Evolutionary conservation across 2,888 invertebrate genomes (phyloP).

Genomic region (Coelogynopora nodosa): DNA sequence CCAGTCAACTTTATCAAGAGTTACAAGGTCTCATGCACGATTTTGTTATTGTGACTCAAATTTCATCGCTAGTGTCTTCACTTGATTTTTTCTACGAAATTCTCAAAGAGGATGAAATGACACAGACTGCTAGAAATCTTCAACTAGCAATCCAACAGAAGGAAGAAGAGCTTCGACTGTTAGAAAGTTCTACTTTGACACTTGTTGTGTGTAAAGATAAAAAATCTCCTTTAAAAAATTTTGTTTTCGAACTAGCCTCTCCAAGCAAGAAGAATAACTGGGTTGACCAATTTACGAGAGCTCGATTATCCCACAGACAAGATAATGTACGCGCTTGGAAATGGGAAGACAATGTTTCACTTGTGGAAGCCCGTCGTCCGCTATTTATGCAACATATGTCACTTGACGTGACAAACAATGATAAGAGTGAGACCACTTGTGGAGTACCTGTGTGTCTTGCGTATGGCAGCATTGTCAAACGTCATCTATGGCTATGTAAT

Average conservation of each 20-base stretch:
- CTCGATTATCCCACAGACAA: not conserved
- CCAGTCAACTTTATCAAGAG: not conserved
- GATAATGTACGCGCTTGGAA: not conserved
- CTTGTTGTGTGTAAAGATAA: not conserved
- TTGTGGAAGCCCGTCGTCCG: not conserved
- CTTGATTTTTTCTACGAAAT: not conserved
- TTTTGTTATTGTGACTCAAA: not conserved
- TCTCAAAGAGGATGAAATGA: not conserved
- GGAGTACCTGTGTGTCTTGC: conserved; percentile 31
- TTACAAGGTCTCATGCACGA: not conserved
- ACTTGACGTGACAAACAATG: not conserved
- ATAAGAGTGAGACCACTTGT: not conserved
- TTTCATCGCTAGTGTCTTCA: not conserved
- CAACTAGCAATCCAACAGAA: conserved; percentile 35
- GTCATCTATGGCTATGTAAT: not conserved
- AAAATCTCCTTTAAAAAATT: not conserved
- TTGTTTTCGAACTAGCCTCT: not conserved
- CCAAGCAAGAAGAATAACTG: not conserved
- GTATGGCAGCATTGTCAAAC: conserved; percentile 34
- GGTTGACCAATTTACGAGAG: not conserved
- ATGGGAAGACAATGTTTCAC: not conserved
- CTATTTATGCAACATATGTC: not conserved
- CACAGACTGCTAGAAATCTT: not conserved
- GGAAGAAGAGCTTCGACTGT: not conserved
- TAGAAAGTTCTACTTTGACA: not conserved